Evolutionary conservation across 2,797 vertebrate species (phyloP).

Genomic region (Antrozous pallidus): DNA sequence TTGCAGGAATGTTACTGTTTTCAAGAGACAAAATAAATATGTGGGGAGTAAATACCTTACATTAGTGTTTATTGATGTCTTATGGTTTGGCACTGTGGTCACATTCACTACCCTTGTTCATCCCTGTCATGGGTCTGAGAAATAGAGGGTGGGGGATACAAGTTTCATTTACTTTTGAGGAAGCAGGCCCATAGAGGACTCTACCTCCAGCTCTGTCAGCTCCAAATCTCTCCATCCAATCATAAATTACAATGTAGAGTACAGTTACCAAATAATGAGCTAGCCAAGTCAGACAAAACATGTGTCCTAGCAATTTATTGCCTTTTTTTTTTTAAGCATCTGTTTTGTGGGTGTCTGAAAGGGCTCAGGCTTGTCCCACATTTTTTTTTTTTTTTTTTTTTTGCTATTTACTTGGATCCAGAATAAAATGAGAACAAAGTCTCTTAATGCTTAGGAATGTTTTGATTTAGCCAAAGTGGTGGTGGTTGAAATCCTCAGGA

Average conservation of each 20-base stretch:
- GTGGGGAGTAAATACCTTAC: not conserved
- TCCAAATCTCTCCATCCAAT: not conserved
- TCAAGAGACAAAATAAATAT: slow-evolving; percentile 10
- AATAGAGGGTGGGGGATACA: not conserved
- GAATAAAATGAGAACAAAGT: slow-evolving; percentile 58
- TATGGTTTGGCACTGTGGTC: not conserved
- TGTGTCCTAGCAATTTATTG: slow-evolving; percentile 46
- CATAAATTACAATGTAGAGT: not conserved
- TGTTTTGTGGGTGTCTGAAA: slow-evolving; percentile 70
- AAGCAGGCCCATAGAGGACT: not conserved
- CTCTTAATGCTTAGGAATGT: slow-evolving; percentile 42
- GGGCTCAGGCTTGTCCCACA: slow-evolving; percentile 49
- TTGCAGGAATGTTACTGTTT: not conserved
- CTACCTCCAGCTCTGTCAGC: not conserved
- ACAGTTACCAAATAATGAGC: slow-evolving; percentile 38
- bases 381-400: not conserved
- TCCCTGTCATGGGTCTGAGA: not conserved
- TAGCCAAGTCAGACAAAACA: slow-evolving; percentile 39
- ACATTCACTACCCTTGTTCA: not conserved
- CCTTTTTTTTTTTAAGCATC: slow-evolving; percentile 48
- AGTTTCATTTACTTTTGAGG: slow-evolving; percentile 3
- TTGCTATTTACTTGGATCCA: slow-evolving; percentile 37
- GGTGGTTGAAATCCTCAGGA: not conserved
- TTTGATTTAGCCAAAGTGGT: slow-evolving; percentile 19
- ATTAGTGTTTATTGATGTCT: not conserved